Base-by-base conservation (phyloP, 2,113 vertebrate species). In the Hippocampus zosterae region DNA sequence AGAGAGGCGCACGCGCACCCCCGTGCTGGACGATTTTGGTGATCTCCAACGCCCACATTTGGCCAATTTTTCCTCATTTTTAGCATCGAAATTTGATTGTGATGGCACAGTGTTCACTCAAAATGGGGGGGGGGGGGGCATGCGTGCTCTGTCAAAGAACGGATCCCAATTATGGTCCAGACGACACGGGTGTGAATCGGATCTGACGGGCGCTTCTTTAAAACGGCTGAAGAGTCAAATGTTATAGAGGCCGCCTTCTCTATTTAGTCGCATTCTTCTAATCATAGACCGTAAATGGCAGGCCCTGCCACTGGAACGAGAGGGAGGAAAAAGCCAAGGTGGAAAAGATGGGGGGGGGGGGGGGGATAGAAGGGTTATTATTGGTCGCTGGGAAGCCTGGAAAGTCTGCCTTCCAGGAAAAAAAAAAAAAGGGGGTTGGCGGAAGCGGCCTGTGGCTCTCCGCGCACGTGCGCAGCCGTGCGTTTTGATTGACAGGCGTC, bases 241-340 rank as follows among this genome's bases (percentile, higher is more conserved):
- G 42, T 44, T 37, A 6, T 37, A 6, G 33, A 6, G 33, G 6
- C 33, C 5, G n/a, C 23, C n/a, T 56, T 25, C 23, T 23, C 23
- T 3, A 29, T 59, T 59, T 29, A 84, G 85, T 77, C 81, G 72
- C 83, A 88, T 87, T 89, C 85, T 81, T 84, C 74, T 88, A 89
- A 89, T 89, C 86, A 87, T 84, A 85, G 82, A 82, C 73, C 33
- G 33, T 37, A 37, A 37, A 37, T 37, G 33, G 33, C 33, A 37
- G 33, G 33, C 33, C 81, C 72, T 53, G 72, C 81, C 74, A 81
- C 75, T 68, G 77, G 77, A 75, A 81, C 70, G 76, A 67, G 65
- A 71, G 56, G 70, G 46, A 69, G 52, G 41, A 23, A 29, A 59
- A 70, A 56, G 60, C 33, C 8, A 67, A 60, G 65, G 59, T 72